Conservation (phyloP, 2,113 vertebrate species). For the Clinocottus analis region DNA sequence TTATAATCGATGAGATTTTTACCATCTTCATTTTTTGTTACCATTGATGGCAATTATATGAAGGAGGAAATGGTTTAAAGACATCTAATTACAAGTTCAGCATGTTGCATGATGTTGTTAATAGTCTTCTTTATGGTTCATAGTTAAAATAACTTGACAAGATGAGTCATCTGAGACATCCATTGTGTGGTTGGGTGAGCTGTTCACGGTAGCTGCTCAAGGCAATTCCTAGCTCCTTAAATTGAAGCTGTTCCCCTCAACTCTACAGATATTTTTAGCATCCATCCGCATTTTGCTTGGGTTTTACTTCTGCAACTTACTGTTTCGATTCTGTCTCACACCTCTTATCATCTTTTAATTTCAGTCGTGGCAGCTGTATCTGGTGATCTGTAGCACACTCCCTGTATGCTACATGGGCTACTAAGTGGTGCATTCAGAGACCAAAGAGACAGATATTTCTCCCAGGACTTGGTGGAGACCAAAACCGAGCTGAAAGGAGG, state of each 20-base stretch:
- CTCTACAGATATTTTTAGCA: neutral
- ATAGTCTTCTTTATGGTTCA: neutral
- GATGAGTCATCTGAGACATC: slow-evolving; percentile 5
- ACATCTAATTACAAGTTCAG: neutral
- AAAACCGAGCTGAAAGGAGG: neutral
- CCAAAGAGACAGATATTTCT: neutral
- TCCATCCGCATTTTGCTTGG: neutral
- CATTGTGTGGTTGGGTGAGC: neutral
- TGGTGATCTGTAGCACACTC: neutral
- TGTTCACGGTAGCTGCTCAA: neutral
- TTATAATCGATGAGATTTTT: neutral
- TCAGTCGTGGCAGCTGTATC: neutral
- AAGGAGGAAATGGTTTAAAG: neutral
- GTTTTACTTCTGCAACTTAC: neutral
- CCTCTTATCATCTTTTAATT: neutral
- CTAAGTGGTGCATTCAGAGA: neutral
- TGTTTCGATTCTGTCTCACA: neutral
- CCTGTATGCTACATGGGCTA: neutral
- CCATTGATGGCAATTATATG: neutral
- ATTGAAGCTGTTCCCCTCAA: neutral
- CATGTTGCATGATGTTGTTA: neutral
- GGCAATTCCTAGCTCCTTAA: neutral
- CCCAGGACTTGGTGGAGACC: neutral
- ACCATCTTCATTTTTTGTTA: neutral
- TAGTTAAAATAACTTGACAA: neutral